Conservation (phyloP, 2,888 invertebrate species). For the Eupsilia transversa region DNA sequence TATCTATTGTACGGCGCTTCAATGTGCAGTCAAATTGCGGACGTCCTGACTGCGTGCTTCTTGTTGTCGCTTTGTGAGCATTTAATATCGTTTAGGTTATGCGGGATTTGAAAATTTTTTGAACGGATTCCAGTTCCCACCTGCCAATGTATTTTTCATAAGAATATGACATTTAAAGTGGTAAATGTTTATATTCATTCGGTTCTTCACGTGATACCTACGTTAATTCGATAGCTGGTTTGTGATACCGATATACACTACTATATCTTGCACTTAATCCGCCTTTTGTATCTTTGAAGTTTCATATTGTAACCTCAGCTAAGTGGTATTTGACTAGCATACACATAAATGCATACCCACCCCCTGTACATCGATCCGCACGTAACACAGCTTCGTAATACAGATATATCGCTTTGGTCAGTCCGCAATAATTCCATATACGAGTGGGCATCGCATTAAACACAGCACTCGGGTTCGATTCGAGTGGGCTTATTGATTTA, state of each 20-base stretch:
- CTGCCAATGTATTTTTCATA: not conserved
- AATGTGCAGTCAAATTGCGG: constrained; percentile 53
- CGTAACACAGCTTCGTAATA: constrained; percentile 17
- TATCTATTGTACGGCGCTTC: constrained; percentile 48
- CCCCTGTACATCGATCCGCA: not conserved
- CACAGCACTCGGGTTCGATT: constrained; percentile 51
- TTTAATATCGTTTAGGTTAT: constrained; percentile 58
- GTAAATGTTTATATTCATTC: not conserved
- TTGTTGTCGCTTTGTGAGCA: constrained; percentile 49
- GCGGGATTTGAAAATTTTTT: constrained; percentile 35
- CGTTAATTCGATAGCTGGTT: not conserved
- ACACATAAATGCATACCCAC: not conserved
- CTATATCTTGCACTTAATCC: not conserved
- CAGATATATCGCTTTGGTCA: constrained; percentile 25
- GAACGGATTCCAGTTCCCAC: not conserved
- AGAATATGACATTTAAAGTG: not conserved
- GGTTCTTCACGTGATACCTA: not conserved
- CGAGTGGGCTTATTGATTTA: constrained; percentile 70
- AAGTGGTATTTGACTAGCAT: not conserved
- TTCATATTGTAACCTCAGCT: not conserved
- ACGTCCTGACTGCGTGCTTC: constrained; percentile 43
- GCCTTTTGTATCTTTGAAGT: not conserved
- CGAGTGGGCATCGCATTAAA: constrained; percentile 53
- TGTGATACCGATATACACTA: not conserved
- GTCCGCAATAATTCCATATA: constrained; percentile 50